Conservation (phyloP, 2,888 invertebrate species). For the Drosophila gaucha region DNA sequence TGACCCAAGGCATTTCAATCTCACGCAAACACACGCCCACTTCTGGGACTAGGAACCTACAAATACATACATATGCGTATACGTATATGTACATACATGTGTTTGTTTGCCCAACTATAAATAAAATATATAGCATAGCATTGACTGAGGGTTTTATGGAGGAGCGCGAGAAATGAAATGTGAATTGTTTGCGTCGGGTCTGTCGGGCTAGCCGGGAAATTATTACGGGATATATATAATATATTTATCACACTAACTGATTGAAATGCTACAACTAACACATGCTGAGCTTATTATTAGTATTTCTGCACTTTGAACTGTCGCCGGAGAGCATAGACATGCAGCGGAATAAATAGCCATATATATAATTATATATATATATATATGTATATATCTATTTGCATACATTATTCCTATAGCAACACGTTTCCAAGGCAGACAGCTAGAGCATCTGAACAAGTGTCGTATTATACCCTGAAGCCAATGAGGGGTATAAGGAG, state of each 20-base stretch:
- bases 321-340: slow-evolving; percentile 2
- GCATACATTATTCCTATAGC: not conserved
- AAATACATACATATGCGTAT: not conserved
- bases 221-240: slow-evolving; percentile 10
- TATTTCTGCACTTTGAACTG: slow-evolving; percentile 32
- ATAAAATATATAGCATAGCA: slow-evolving; percentile 19
- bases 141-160: slow-evolving; percentile 10
- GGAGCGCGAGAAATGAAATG: slow-evolving; percentile 21
- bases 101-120: slow-evolving; percentile 22
- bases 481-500: too few relatives aligned
- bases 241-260: slow-evolving; percentile 5
- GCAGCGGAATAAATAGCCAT: not conserved
- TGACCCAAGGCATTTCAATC: not conserved
- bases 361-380: not conserved
- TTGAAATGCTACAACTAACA: slow-evolving; percentile 12
- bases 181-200: slow-evolving; percentile 4
- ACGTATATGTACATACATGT: not conserved
- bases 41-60: slow-evolving; percentile 1
- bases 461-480: slow-evolving; percentile 1
- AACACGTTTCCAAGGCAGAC: not conserved
- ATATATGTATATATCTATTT: not conserved
- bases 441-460: not conserved
- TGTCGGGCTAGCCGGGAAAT: slow-evolving; percentile 9
- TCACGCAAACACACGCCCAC: slow-evolving; percentile 1
- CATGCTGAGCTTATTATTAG: slow-evolving; percentile 22